Conservation (phyloP, 2,888 invertebrate species). For the Ormyrus nitidulus region DNA sequence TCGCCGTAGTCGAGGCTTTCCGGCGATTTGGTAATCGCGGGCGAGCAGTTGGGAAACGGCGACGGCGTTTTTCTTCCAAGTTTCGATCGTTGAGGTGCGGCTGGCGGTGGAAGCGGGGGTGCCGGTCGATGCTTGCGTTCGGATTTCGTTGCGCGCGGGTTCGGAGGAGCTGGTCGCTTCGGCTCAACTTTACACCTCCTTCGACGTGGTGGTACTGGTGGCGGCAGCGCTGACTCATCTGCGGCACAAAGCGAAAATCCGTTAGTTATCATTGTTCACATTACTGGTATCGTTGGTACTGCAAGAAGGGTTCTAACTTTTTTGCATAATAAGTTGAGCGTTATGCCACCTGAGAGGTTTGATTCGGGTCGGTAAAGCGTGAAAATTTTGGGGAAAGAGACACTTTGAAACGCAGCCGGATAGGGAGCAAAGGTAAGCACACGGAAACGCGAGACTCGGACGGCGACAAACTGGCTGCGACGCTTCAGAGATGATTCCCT, state of each 20-base stretch:
- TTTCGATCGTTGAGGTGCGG: constrained; percentile 56
- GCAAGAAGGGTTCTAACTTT: constrained; percentile 58
- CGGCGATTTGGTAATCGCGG: background rate
- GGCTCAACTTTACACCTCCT: constrained; percentile 64
- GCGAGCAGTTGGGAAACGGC: constrained; percentile 1
- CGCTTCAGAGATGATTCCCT: constrained; percentile 71
- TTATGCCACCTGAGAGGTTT: background rate
- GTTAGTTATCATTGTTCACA: constrained; percentile 36
- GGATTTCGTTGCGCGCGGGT: constrained; percentile 47
- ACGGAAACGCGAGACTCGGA: constrained; percentile 63
- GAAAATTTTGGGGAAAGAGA: constrained; percentile 1
- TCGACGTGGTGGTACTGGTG: constrained; percentile 72
- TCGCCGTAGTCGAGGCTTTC: constrained; percentile 1
- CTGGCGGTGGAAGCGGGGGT: constrained; percentile 58
- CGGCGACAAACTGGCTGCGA: constrained; percentile 66
- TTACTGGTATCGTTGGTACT: background rate
- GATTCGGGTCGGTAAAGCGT: background rate
- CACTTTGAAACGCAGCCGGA: constrained; percentile 10
- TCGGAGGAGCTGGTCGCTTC: constrained; percentile 45
- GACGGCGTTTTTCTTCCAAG: constrained; percentile 50
- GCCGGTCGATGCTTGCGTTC: constrained; percentile 60
- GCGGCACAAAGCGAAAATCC: constrained; percentile 54
- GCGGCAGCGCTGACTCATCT: constrained; percentile 64
- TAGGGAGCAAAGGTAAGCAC: constrained; percentile 38
- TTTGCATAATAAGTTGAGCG: constrained; percentile 57